phyloP scores from a whole-genome alignment of 2,797 vertebrate species.

The Scomberomorus guttatus region DNA sequence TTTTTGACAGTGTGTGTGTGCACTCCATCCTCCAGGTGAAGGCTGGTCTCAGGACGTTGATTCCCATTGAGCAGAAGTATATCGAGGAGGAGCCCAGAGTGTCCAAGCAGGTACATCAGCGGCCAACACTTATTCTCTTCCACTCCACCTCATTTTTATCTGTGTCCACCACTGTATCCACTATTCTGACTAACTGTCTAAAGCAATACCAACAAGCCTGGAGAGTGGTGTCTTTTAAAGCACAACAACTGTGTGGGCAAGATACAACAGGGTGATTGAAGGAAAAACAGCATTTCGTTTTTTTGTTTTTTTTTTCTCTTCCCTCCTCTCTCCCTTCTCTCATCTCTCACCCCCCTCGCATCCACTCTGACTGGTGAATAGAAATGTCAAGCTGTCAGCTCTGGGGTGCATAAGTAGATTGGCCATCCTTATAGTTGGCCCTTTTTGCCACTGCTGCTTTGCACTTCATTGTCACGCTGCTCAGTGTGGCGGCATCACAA shows the following conservation, averaged over 20 bases:
- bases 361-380: conserved; percentile 86
- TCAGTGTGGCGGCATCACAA: conserved; percentile 88
- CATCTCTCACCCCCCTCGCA: conserved; percentile 63
- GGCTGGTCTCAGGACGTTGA: conserved; percentile 95
- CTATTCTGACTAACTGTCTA: conserved; percentile 53
- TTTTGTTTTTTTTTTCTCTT: conserved; percentile 32
- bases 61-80: conserved; percentile 97
- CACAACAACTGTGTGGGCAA: conserved; percentile 77
- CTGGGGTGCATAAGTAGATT: conserved; percentile 88
- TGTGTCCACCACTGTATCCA: conserved; percentile 41
- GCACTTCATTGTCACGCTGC: conserved; percentile 88
- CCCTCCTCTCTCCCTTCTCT: conserved; percentile 66
- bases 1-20: conserved; percentile 41
- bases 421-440: conserved; percentile 88
- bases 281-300: conserved; percentile 76
- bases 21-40: conserved; percentile 88
- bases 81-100: conserved; percentile 97
- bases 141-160: conserved; percentile 47
- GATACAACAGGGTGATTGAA: conserved; percentile 82
- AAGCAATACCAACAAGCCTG: conserved; percentile 65
- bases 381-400: conserved; percentile 91
- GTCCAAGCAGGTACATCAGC: conserved; percentile 95
- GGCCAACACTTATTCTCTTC: conserved; percentile 34
- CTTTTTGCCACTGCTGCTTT: conserved; percentile 86
- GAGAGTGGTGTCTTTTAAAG: conserved; percentile 74